Evolutionary conservation across 2,113 vertebrate species (phyloP), one percentile per base, ranked within the genome.

Genomic region (Nematolebias whitei): DNA sequence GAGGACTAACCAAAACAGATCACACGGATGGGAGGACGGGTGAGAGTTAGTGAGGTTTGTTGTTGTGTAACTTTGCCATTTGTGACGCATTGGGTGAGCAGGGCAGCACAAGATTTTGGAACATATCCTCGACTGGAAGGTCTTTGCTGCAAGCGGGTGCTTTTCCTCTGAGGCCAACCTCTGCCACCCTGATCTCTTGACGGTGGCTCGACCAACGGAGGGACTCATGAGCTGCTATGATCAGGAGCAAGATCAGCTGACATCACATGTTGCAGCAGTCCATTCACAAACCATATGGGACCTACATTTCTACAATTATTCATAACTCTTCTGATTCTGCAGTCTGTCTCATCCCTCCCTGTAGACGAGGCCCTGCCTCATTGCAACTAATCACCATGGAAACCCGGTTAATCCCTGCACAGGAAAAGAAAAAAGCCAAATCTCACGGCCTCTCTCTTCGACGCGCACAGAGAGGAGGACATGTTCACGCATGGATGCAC

Each of bases 351-450:
- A 51, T 76, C 73, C 12, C 56, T 90, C 88, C 80, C 86, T 50
- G 56, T 75, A 85, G 87, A 83, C 69, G 86, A 64, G 79, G 87
- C 74, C 83, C 76, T 87, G 82, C 85, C 83, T 90, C 82, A 74
- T 86, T 80, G 82, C 76, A 78, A 87, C 87, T 88, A 90, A 90
- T 92, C 86, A 87, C 90, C 89, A 92, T 92, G 89, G 91, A 89
- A 93, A 91, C 88, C 83, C 77, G 81, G 85, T 8, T 89, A 91
- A 92, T 92, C 87, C 85, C 85, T 85, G 87, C 87, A 89, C 85
- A 89, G 80, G 10, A 19, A 45, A 19, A 20, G 14, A 45, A 44
- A 18, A n/a, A 41, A 41, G 15, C 71, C 67, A 50, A 66, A 73
- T 10, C 59, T 79, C 45, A n/a, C 47, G 68, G 10, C 59, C 59